These are phyloP conservation scores for Macrotrachela quadricornifera DNA, from an alignment of 1,140 invertebrate genomes.

Conservation along the genomic window DNA sequence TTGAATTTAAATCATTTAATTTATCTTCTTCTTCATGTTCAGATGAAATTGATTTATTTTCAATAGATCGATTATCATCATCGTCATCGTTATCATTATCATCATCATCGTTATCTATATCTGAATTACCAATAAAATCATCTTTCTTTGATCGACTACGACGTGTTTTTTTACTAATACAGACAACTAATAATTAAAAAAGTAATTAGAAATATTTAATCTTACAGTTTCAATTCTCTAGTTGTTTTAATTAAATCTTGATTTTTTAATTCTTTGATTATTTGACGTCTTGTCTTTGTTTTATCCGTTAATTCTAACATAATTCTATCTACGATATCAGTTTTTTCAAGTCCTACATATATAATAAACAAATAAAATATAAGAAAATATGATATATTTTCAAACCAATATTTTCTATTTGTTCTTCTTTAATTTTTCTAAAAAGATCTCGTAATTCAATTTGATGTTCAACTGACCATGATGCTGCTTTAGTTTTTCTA, in stretches of 20 bases:
- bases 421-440: constrained; percentile 50
- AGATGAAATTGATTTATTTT: too few relatives aligned
- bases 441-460: constrained; percentile 54
- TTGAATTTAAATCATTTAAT: too few relatives aligned
- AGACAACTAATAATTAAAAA: too few relatives aligned
- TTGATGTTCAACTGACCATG: constrained; percentile 66
- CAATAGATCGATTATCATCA: too few relatives aligned
- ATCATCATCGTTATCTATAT: too few relatives aligned
- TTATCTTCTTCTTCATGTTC: too few relatives aligned
- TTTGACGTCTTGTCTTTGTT: constrained; percentile 45
- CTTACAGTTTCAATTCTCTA: constrained; percentile 2
- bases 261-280: constrained; percentile 62
- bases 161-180: too few relatives aligned
- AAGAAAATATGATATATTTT: constrained; percentile 6
- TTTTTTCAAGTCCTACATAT: constrained; percentile 14
- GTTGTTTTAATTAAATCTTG: constrained; percentile 37
- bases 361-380: neutral
- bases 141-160: too few relatives aligned
- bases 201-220: too few relatives aligned
- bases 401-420: constrained; percentile 27
- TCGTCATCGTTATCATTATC: too few relatives aligned
- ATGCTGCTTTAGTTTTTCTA: constrained; percentile 8
- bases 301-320: constrained; percentile 54
- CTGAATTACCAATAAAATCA: too few relatives aligned
- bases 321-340: constrained; percentile 50